Evolutionary conservation across 1,140 invertebrate species (phyloP).

Genomic region (Drosophila sulfurigaster): DNA sequence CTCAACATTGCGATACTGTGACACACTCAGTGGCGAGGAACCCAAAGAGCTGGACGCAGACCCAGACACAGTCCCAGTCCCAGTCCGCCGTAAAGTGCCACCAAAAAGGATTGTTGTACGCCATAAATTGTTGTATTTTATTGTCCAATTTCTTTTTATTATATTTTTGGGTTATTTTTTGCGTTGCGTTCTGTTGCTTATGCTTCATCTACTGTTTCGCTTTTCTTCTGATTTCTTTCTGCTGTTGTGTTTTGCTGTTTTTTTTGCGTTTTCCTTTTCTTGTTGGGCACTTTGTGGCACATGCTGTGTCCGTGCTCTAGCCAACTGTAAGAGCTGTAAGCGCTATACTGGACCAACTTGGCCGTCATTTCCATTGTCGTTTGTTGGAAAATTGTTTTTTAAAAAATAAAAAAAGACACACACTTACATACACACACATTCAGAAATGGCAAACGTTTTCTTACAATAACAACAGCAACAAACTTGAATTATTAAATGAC

Average conservation of each 20-base stretch:
- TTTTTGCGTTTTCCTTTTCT: neutral
- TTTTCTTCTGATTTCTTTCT: conserved; percentile 51
- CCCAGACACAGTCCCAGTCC: conserved; percentile 11
- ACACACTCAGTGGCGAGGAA: neutral
- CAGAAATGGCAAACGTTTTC: conserved; percentile 38
- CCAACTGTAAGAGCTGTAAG: conserved; percentile 31
- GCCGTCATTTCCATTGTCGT: conserved; percentile 68
- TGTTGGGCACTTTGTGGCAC: conserved; percentile 66
- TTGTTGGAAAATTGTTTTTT: conserved; percentile 71
- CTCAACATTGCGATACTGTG: neutral
- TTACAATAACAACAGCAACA: conserved; percentile 41
- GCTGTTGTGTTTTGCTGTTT: neutral
- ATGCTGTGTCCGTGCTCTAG: conserved; percentile 65
- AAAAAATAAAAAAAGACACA: conserved; percentile 64
- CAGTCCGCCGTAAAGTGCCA: conserved; percentile 58
- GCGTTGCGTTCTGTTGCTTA: conserved; percentile 69
- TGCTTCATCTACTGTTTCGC: conserved; percentile 75
- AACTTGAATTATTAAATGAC: conserved; percentile 74
- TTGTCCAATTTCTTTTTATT: conserved; percentile 84
- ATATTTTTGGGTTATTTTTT: conserved; percentile 72
- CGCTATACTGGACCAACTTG: conserved; percentile 52
- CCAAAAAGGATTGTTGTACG: conserved; percentile 78
- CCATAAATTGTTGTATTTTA: conserved; percentile 83
- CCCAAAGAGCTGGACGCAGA: neutral
- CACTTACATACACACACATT: conserved; percentile 21